phyloP scores from a whole-genome alignment of 2,888 invertebrate species.

The Bombyx huttoni region DNA sequence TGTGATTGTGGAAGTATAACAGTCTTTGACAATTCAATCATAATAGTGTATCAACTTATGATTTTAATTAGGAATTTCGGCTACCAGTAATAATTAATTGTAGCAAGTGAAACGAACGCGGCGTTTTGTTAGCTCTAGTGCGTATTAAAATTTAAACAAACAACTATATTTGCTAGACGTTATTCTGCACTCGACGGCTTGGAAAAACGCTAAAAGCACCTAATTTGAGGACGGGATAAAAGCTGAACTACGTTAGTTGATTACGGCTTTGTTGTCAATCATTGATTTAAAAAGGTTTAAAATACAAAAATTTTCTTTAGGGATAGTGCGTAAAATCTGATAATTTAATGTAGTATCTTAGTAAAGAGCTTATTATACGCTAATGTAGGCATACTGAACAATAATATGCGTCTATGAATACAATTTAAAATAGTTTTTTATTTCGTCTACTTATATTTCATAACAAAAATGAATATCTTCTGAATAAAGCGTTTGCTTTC shows the following conservation, averaged over 20 bases:
- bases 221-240: neutral
- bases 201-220: neutral
- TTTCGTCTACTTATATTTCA: too few species aligned
- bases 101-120: neutral
- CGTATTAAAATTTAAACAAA: neutral
- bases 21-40: too few species aligned
- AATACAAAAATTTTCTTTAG: neutral
- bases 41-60: too few species aligned
- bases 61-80: too few species aligned
- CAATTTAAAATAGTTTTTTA: too few species aligned
- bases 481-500: neutral
- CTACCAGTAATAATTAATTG: too few species aligned
- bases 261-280: neutral
- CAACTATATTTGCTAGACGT: slow-evolving; percentile 4
- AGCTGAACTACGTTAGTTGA: neutral
- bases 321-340: neutral
- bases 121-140: neutral
- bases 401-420: too few species aligned
- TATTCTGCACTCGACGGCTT: neutral
- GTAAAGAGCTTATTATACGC: neutral
- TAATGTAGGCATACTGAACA: too few species aligned
- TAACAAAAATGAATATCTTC: neutral
- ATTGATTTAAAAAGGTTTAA: neutral
- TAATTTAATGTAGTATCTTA: neutral
- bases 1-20: too few species aligned